phyloP scores from a whole-genome alignment of 92 coral and sea anemone species.

The Zoanthus sociatus region DNA sequence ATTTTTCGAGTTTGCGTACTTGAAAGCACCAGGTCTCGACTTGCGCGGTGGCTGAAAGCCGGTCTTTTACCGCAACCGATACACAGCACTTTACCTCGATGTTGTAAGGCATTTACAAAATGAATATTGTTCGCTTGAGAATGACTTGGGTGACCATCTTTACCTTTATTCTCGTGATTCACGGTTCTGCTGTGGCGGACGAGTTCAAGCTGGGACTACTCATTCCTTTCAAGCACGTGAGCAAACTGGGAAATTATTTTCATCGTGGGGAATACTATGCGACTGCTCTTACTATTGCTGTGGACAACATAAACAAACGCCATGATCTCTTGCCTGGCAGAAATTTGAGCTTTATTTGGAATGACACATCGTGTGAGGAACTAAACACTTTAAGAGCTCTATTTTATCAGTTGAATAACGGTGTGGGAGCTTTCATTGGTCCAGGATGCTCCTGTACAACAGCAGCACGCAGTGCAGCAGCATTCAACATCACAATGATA shows the following conservation, averaged over 20 bases:
- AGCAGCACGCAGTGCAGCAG: conserved; percentile 93
- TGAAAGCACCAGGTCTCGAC: neutral
- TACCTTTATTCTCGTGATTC: neutral
- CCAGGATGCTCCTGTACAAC: conserved; percentile 91
- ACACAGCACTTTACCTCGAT: neutral
- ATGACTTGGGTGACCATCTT: neutral
- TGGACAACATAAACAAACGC: conserved; percentile 78
- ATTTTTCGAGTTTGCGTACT: conserved; percentile 3
- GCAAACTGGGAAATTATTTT: conserved; percentile 74
- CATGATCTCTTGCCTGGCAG: conserved; percentile 82
- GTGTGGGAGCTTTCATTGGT: conserved; percentile 91
- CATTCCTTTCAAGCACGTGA: conserved; percentile 78
- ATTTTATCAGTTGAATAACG: conserved; percentile 83
- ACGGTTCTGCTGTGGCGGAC: conserved; percentile 8
- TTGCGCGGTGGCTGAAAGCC: neutral
- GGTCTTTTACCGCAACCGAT: neutral
- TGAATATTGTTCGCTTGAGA: neutral
- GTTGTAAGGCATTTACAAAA: neutral
- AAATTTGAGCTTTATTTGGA: conserved; percentile 89
- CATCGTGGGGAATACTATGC: conserved; percentile 88
- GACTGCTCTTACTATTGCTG: conserved; percentile 90
- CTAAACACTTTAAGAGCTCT: conserved; percentile 76
- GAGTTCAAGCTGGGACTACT: conserved; percentile 88
- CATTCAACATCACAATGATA: conserved; percentile 86
- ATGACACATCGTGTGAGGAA: conserved; percentile 88